phyloP scores from a whole-genome alignment of 2,888 invertebrate species.

The Uropetala carovei region DNA sequence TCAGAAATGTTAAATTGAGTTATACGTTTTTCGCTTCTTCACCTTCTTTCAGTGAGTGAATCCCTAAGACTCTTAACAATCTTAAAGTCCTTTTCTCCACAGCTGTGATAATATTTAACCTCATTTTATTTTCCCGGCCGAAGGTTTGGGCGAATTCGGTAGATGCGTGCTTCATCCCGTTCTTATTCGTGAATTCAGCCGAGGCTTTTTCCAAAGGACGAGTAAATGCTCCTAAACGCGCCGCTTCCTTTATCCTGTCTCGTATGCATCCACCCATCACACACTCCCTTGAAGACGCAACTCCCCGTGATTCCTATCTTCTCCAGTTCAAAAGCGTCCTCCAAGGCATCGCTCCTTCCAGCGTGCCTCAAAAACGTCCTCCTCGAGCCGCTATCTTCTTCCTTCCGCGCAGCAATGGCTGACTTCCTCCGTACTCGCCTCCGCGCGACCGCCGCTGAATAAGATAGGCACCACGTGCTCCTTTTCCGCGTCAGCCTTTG shows the following conservation, averaged over 20 bases:
- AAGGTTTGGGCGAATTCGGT: too few relatives aligned
- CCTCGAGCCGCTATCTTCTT: not conserved
- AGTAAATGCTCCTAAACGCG: not conserved
- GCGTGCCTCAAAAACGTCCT: not conserved
- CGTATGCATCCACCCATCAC: not conserved
- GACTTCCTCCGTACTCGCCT: not conserved
- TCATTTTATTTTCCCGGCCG: too few relatives aligned
- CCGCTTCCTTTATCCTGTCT: not conserved
- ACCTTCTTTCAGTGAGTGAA: too few relatives aligned
- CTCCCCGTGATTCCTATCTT: not conserved
- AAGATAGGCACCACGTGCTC: constrained; percentile 11
- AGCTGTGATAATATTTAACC: too few relatives aligned
- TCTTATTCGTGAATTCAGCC: too few relatives aligned
- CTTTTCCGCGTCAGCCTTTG: not conserved
- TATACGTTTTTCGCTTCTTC: too few relatives aligned
- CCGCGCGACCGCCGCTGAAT: not conserved
- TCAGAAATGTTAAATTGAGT: too few relatives aligned
- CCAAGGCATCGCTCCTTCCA: not conserved
- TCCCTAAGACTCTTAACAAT: too few relatives aligned
- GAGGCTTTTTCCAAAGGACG: too few relatives aligned
- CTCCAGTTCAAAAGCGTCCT: not conserved
- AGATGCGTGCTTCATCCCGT: too few relatives aligned
- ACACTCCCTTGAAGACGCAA: not conserved
- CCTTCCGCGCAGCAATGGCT: not conserved
- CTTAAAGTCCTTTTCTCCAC: too few relatives aligned